These are phyloP conservation scores for Tineola bisselliella DNA, from an alignment of 2,888 invertebrate species.

Conservation along the genomic window DNA sequence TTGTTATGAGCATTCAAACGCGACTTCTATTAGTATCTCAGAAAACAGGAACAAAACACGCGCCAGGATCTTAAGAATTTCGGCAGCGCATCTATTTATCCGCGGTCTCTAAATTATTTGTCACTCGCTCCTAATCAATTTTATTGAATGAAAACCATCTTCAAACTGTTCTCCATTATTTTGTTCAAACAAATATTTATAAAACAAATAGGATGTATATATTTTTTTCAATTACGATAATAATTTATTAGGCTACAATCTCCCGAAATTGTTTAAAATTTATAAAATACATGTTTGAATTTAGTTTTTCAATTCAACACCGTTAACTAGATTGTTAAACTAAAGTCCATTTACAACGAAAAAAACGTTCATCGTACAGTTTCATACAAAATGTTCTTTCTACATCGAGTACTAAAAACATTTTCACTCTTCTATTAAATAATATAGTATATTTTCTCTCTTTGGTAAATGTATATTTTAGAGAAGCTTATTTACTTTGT, in stretches of 20 bases:
- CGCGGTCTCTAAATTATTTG: neutral
- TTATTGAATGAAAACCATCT: neutral
- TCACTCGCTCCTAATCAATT: slow-evolving; percentile 1
- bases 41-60: slow-evolving; percentile 7
- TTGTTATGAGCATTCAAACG: slow-evolving; percentile 13
- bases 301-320: neutral
- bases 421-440: neutral
- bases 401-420: neutral
- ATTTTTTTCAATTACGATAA: too few relatives aligned
- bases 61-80: slow-evolving; percentile 4
- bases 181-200: neutral
- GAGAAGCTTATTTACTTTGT: neutral
- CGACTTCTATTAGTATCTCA: slow-evolving; percentile 9
- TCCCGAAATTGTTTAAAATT: too few relatives aligned
- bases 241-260: too few relatives aligned
- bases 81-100: slow-evolving; percentile 7
- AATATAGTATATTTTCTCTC: neutral
- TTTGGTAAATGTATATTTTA: neutral
- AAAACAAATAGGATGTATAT: too few relatives aligned
- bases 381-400: neutral
- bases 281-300: neutral
- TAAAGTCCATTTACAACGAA: neutral
- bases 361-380: neutral
- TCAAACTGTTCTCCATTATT: neutral
- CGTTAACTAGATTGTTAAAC: neutral